phyloP scores from a whole-genome alignment of 2,888 invertebrate genomes.

The Actias luna region DNA sequence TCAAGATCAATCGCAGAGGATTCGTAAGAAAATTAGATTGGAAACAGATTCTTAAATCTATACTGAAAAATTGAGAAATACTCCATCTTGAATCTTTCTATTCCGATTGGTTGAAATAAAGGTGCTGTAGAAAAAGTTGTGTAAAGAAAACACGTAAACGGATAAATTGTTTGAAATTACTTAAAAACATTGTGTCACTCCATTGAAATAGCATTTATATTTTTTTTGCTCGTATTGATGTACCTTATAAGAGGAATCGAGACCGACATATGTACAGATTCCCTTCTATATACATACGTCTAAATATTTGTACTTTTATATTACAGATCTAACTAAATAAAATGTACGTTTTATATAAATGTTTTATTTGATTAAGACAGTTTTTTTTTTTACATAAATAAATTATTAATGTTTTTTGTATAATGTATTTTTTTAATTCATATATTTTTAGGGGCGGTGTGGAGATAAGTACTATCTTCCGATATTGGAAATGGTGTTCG shows the following conservation, averaged over 20 bases:
- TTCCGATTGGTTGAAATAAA: not conserved
- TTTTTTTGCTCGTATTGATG: slow-evolving; percentile 28
- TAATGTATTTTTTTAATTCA: slow-evolving; percentile 35
- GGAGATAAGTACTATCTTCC: no score
- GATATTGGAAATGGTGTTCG: no score
- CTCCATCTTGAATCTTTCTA: not conserved
- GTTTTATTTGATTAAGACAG: slow-evolving; percentile 61
- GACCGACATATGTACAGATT: slow-evolving; percentile 18
- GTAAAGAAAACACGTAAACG: not conserved
- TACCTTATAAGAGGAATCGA: slow-evolving; percentile 45
- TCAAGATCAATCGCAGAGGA: not conserved
- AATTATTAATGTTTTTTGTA: slow-evolving; percentile 63
- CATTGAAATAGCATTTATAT: slow-evolving; percentile 60
- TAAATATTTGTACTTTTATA: slow-evolving; percentile 78
- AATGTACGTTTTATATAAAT: slow-evolving; percentile 64
- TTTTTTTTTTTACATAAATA: slow-evolving; percentile 52
- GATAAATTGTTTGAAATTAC: slow-evolving; percentile 38
- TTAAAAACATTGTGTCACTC: slow-evolving; percentile 49
- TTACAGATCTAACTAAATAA: slow-evolving; percentile 46
- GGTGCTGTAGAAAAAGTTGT: not conserved
- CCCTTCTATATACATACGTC: slow-evolving; percentile 25
- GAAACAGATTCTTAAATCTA: not conserved
- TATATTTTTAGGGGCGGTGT: slow-evolving; percentile 7
- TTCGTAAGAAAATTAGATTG: not conserved
- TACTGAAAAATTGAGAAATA: not conserved